phyloP scores from a whole-genome alignment of 2,888 invertebrate genomes.

The Seira sanloemensis region DNA sequence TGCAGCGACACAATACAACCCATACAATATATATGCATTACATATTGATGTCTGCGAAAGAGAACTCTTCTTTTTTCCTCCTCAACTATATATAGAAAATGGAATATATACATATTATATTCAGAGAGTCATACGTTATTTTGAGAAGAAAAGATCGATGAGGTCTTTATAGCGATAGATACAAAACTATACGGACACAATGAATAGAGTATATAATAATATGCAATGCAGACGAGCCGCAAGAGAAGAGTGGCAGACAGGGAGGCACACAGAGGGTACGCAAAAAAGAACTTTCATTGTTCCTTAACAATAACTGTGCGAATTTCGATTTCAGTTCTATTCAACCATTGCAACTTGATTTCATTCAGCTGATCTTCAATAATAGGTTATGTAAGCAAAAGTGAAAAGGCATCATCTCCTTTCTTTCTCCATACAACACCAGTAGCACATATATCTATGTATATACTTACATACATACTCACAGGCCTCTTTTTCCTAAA shows the following conservation, averaged over 20 bases:
- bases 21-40: constrained; percentile 59
- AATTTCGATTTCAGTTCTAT: constrained; percentile 64
- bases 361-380: constrained; percentile 63
- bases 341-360: constrained; percentile 63
- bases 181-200: too few species aligned
- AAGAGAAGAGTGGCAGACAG: background rate
- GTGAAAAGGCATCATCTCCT: constrained; percentile 57
- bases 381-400: constrained; percentile 64
- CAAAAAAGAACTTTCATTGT: constrained; percentile 59
- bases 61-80: background rate
- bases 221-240: constrained; percentile 54
- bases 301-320: constrained; percentile 63
- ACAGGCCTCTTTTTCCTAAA: too few species aligned
- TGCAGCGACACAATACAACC: constrained; percentile 60
- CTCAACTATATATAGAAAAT: too few species aligned
- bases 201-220: constrained; percentile 22
- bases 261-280: constrained; percentile 51
- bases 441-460: background rate
- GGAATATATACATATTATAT: too few species aligned
- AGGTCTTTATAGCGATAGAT: constrained; percentile 30
- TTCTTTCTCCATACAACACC: constrained; percentile 3
- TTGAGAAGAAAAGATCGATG: constrained; percentile 48
- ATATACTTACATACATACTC: background rate
- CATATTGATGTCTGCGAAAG: constrained; percentile 57
- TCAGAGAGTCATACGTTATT: background rate